Evolutionary conservation across 2,797 vertebrate species (phyloP).

Genomic region (Bucorvus abyssinicus): DNA sequence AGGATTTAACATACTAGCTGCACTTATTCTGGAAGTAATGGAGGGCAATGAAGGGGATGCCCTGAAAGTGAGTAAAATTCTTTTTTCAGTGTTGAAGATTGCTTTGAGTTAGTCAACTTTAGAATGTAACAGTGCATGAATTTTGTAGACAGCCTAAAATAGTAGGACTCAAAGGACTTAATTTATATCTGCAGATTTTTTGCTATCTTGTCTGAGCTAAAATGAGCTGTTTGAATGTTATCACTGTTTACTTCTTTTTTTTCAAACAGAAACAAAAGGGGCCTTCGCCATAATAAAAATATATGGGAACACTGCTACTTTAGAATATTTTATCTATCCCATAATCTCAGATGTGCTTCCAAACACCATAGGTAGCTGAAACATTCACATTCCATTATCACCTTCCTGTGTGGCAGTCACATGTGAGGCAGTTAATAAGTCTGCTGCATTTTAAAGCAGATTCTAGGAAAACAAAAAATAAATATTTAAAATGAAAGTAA

Average conservation of each 20-base stretch:
- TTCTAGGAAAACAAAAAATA: not conserved
- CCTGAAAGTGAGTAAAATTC: constrained; percentile 84
- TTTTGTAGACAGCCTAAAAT: not conserved
- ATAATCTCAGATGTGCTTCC: not conserved
- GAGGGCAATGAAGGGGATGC: constrained; percentile 96
- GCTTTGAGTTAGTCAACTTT: not conserved
- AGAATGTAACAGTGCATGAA: not conserved
- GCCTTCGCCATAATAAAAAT: not conserved
- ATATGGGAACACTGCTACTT: not conserved
- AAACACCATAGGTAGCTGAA: not conserved
- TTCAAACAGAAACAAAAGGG: not conserved
- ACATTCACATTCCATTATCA: not conserved
- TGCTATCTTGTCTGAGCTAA: not conserved
- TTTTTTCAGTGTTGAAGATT: not conserved
- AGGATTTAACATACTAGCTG: constrained; percentile 96
- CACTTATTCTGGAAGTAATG: constrained; percentile 95
- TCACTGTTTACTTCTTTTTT: not conserved
- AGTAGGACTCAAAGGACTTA: not conserved
- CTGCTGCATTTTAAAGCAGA: not conserved
- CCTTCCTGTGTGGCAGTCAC: not conserved
- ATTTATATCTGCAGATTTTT: not conserved
- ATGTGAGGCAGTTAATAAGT: not conserved
- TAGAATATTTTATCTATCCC: not conserved
- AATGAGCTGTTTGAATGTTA: not conserved
- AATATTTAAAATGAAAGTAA: not conserved